phyloP scores from a whole-genome alignment of 2,797 vertebrate genomes.

The Mormyrus hasselquistii region DNA sequence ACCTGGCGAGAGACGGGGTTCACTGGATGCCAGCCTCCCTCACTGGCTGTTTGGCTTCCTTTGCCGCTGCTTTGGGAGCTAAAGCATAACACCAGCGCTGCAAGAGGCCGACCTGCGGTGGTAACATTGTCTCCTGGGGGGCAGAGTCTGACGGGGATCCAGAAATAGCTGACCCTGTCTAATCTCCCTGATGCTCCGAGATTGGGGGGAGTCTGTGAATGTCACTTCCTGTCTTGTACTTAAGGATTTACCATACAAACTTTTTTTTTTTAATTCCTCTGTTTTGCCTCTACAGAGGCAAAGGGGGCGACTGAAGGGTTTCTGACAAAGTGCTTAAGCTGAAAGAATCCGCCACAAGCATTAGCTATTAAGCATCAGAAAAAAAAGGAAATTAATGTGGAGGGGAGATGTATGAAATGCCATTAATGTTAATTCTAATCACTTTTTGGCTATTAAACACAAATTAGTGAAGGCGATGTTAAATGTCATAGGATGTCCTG shows the following conservation, averaged over 20 bases:
- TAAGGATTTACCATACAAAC: slow-evolving; percentile 36
- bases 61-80: slow-evolving; percentile 26
- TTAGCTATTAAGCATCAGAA: slow-evolving; percentile 60
- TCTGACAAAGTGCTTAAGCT: slow-evolving; percentile 59
- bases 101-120: not conserved
- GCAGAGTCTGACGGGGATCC: not conserved
- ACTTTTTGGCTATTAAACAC: slow-evolving; percentile 72
- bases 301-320: slow-evolving; percentile 45
- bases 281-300: slow-evolving; percentile 30
- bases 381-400: slow-evolving; percentile 41
- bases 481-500: slow-evolving; percentile 72
- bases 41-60: slow-evolving; percentile 37
- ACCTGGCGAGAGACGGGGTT: not conserved
- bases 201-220: slow-evolving; percentile 53
- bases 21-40: slow-evolving; percentile 32
- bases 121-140: not conserved
- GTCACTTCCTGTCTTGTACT: slow-evolving; percentile 55
- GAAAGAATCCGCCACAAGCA: slow-evolving; percentile 48
- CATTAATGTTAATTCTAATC: slow-evolving; percentile 74
- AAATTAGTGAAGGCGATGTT: slow-evolving; percentile 70
- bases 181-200: slow-evolving; percentile 42
- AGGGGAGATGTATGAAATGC: slow-evolving; percentile 56
- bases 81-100: slow-evolving; percentile 19
- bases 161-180: slow-evolving; percentile 32
- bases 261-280: slow-evolving; percentile 30